Base-by-base conservation (phyloP, 1,140 invertebrate genomes). In the Saccostrea glomerata region DNA sequence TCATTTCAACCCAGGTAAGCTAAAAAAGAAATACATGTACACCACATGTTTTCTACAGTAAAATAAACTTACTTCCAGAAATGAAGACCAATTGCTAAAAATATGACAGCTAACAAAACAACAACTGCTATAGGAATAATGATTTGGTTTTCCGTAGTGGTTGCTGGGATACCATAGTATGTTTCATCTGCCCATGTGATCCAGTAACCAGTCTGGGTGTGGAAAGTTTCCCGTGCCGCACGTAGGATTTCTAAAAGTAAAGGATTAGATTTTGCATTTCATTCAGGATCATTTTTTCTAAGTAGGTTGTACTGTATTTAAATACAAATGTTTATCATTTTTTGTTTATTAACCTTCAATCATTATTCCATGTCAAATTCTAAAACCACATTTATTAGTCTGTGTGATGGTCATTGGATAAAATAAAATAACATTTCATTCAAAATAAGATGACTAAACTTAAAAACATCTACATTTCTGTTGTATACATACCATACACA, bases 101-200 rank as follows among this genome's bases (percentile, higher is more conserved):
- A 85, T 25, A 90, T 89, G 36, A 93, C 55, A 0, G 86, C 63
- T 7, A 92, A 25, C 17, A 93, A 60, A 12, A 93, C 87, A 30
- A 89, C 77, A 83, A 87, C 89, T 13, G 91, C 91, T n/a, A 93
- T 87, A 1, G 91, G 91, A 36, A 92, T 93, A 77, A 93, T 91
- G 58, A 93, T 90, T 47, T 86, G 58, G 88, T 93, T 93, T 6
- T 89, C 85, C 11, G 58, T n/a, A 0, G 82, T 54, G 25, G 87
- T 73, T 63, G 90, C 87, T 4, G 90, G 90, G 23, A 93, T 90
- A 9, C 92, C 90, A 77, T 89, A 91, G 70, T 90, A 93, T 70
- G 89, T 88, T 30, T 77, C 63, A n/a, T 86, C 91, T 5, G 91
- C 88, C 77, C 91, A 92, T 0, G 91, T 93, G 47, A 93, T 89